Percentiles rank a stretch among this genome's conserved stretches.
phyloP scores from a whole-genome alignment of 2,113 vertebrate genomes.

The Brienomyrus longianalis region DNA sequence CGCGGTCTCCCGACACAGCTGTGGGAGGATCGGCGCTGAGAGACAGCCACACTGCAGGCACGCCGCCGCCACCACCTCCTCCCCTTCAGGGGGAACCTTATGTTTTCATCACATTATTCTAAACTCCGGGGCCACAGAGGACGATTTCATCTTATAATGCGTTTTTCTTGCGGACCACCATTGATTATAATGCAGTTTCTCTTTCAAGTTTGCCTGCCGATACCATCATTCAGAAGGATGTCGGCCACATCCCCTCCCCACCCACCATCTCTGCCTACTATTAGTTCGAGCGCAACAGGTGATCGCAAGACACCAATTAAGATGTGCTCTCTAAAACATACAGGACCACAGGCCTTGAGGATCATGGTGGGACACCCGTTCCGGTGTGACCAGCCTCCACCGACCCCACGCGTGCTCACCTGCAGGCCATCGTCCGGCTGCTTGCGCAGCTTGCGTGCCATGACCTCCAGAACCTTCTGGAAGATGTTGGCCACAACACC shows the following conservation, averaged over 20 bases:
- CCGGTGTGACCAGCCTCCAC: not conserved
- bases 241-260: not conserved
- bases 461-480: conserved; percentile 76
- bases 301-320: not conserved
- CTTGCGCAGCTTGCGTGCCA: conserved; percentile 61
- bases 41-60: not conserved
- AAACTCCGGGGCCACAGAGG: not conserved
- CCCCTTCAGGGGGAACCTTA: not conserved
- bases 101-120: not conserved
- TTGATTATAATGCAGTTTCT: not conserved
- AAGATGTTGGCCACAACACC: conserved; percentile 71
- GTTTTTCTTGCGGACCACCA: not conserved
- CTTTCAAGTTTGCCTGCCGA: not conserved
- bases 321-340: not conserved
- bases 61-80: not conserved
- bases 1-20: conserved; percentile 70
- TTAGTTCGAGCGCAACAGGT: not conserved
- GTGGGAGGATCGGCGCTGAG: not conserved
- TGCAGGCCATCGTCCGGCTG: conserved; percentile 66
- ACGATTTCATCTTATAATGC: not conserved
- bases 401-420: conserved; percentile 49
- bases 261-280: not conserved
- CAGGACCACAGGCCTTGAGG: not conserved
- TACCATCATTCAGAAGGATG: not conserved
- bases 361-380: not conserved